A percentile compares a stretch with the other conserved stretches of the same genome.
Conservation (phyloP, 2,797 vertebrate species). For the Rhabdomys pumilio region DNA sequence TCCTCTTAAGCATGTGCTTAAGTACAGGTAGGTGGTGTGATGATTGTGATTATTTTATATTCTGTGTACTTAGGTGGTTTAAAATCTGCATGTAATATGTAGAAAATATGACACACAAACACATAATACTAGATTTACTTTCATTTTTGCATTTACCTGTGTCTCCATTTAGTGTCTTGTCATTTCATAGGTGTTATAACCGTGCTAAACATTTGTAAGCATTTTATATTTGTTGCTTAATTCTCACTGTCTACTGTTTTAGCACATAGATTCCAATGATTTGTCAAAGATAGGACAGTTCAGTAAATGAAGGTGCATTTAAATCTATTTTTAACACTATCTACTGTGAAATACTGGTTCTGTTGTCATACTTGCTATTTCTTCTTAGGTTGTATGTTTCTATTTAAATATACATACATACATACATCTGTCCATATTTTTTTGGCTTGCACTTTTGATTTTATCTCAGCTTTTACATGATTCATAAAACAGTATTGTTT, state of each 20-base stretch:
- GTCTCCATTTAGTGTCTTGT: neutral
- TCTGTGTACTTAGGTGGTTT: neutral
- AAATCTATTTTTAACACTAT: slow-evolving; percentile 21
- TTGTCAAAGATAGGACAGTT: neutral
- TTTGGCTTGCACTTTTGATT: neutral
- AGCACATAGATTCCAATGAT: slow-evolving; percentile 43
- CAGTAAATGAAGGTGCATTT: slow-evolving; percentile 50
- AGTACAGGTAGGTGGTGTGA: neutral
- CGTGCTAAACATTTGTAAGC: slow-evolving; percentile 7
- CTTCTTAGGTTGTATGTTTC: neutral
- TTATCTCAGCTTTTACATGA: neutral
- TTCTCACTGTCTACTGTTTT: slow-evolving; percentile 46
- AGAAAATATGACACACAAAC: neutral
- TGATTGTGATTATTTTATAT: slow-evolving; percentile 36
- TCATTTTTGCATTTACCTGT: neutral
- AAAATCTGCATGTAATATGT: neutral
- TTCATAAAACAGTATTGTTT: neutral
- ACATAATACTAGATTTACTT: neutral
- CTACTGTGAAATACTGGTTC: neutral
- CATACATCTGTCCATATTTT: neutral
- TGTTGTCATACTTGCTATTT: neutral
- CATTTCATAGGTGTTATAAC: slow-evolving; percentile 33
- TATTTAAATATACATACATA: neutral
- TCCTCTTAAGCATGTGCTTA: neutral
- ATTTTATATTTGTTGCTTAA: slow-evolving; percentile 36